Conservation (phyloP, 2,113 vertebrate genomes). For the Hyperopisus bebe region DNA sequence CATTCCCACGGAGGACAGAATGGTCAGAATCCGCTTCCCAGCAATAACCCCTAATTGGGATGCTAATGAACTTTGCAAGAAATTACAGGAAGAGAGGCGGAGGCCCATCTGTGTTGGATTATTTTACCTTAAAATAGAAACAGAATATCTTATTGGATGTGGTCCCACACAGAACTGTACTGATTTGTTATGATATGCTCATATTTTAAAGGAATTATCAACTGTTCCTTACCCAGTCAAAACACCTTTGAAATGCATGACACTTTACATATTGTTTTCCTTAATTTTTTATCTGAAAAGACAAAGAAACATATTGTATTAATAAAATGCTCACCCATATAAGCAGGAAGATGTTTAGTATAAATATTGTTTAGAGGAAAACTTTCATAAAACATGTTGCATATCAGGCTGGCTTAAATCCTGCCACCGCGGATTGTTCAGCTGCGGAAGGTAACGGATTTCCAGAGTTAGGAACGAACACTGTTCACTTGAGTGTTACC, state of each 20-base stretch:
- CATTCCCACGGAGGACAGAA: not conserved
- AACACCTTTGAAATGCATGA: not conserved
- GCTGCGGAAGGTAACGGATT: not conserved
- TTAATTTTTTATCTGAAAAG: not conserved
- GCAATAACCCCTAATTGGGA: not conserved
- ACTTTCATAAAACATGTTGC: not conserved
- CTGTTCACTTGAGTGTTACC: not conserved
- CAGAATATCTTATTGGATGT: not conserved
- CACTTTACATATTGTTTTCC: not conserved
- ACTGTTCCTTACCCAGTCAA: not conserved
- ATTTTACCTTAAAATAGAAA: constrained; percentile 7
- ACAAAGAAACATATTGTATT: not conserved
- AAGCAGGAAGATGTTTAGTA: not conserved
- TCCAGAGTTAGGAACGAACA: not conserved
- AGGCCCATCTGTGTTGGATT: not conserved
- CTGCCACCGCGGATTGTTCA: not conserved
- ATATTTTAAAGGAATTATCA: not conserved
- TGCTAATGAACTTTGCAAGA: not conserved
- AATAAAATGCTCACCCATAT: not conserved
- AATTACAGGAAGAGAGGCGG: not conserved
- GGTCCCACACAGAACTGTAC: not conserved
- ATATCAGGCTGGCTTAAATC: not conserved
- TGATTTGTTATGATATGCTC: not conserved
- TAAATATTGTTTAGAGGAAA: not conserved
- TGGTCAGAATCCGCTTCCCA: not conserved